These are phyloP conservation scores for Imbricaverruca yamaguchii DNA, from an alignment of 2,888 invertebrate genomes.

Conservation along the genomic window DNA sequence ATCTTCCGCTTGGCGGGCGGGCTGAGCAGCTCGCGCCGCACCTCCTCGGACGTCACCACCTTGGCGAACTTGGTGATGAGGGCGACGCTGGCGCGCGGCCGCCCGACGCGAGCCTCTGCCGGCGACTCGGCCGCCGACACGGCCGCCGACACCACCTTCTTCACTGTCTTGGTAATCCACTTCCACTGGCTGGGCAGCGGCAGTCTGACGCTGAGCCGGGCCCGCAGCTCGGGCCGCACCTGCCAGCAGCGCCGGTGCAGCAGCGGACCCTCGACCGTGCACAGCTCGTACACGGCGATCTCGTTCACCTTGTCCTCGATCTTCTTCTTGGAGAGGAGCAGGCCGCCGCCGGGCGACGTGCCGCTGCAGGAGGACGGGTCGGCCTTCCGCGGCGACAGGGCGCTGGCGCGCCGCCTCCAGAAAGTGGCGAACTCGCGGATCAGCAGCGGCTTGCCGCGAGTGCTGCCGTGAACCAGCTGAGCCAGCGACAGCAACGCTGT, in stretches of 20 bases:
- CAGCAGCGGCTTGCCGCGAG: constrained; percentile 50
- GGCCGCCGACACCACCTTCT: neutral
- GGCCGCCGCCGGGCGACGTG: neutral
- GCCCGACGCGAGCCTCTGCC: neutral
- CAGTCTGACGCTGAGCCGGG: constrained; percentile 48
- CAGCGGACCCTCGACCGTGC: neutral
- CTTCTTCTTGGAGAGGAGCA: neutral
- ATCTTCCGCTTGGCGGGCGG: constrained; percentile 19
- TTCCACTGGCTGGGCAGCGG: constrained; percentile 51
- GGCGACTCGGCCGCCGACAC: too few species aligned
- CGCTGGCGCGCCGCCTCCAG: constrained; percentile 23
- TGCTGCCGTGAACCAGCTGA: constrained; percentile 59
- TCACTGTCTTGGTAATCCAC: constrained; percentile 35
- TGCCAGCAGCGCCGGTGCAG: constrained; percentile 51
- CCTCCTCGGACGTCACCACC: constrained; percentile 38
- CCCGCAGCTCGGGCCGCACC: constrained; percentile 50
- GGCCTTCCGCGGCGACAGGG: neutral
- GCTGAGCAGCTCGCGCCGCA: constrained; percentile 35
- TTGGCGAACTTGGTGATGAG: constrained; percentile 41
- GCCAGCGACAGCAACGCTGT: constrained; percentile 54
- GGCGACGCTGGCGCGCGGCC: neutral
- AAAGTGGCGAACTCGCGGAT: constrained; percentile 55
- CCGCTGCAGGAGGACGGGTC: neutral
- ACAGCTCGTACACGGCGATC: neutral
- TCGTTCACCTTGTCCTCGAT: neutral